Evolutionary conservation across 2,797 vertebrate species (phyloP), one percentile per base, ranked within the genome.

Genomic region (Harpagifer antarcticus): DNA sequence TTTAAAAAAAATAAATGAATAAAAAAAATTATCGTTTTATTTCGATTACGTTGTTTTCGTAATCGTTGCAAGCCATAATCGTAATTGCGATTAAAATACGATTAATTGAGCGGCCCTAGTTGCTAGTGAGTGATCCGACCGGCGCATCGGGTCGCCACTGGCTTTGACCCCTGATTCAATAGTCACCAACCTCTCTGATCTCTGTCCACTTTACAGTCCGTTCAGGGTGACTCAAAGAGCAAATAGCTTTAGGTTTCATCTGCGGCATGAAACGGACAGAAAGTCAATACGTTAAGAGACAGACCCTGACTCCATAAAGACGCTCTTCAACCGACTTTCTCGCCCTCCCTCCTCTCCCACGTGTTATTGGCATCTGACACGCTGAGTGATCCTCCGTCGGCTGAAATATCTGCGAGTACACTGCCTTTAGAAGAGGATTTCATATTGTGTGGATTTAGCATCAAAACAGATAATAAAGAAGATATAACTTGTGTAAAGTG

Each of bases 291-390:
- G 0, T 20, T 37, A 60, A 49, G 23, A 73, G 73, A 75, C 64
- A 43, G 67, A 55, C 15, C 47, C 17, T 23, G 55, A 66, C 54
- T 75, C 50, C 12, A 45, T 53, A 49, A 10, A 50, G 44, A 23
- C 27, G 27, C 27, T 27, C 27, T 27, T 27, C 27, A 27, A 5
- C 4, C 3, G 4, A 27, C 4, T 27, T 27, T 27, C 27, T 27
- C 27, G 27, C 27, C 4, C 17, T n/a, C 16, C 31, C 69, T 33
- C 20, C 74, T 20, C 20, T 20, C 20, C 13, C 15, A 20, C 52
- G 3, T 68, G 50, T 65, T 65, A 74, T 81, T 20, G n/a, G 63
- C 66, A 27, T 63, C 65, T 76, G 72, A 66, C 57, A 70, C 20
- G 8, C 20, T 3, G 7, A 0, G 2, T 23, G 1, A 31, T 72